Evolutionary conservation across 2,888 invertebrate genomes (phyloP).

Genomic region (Podabrus alpinus): DNA sequence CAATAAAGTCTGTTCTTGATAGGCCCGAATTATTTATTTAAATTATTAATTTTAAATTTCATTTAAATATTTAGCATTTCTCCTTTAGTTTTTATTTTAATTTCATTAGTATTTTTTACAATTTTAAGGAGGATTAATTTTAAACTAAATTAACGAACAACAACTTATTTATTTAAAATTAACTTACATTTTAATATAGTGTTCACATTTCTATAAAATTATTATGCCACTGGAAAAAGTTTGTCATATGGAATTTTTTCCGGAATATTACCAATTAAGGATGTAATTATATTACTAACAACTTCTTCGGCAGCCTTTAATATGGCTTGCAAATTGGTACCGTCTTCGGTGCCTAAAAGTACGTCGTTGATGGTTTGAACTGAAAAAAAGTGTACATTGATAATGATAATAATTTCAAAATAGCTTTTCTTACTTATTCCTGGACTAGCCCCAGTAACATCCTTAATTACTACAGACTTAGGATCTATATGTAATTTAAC

Average conservation of each 20-base stretch:
- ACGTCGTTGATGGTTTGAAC: not conserved
- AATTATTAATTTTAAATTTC: not conserved
- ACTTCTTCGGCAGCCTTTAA: not conserved
- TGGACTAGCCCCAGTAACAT: not conserved
- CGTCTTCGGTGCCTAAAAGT: not conserved
- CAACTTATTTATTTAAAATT: not conserved
- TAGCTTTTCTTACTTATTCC: not conserved
- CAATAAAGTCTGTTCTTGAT: conserved; percentile 12
- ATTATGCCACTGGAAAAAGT: not conserved
- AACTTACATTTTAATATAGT: no score
- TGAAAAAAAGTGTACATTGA: not conserved
- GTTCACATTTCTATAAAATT: not conserved
- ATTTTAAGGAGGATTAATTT: no score
- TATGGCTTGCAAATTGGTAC: not conserved
- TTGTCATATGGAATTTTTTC: not conserved
- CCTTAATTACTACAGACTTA: not conserved
- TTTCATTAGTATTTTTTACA: not conserved
- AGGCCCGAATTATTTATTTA: not conserved
- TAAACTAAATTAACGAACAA: not conserved
- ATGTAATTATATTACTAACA: not conserved
- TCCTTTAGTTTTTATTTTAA: not conserved
- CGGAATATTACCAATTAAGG: not conserved
- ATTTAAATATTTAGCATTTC: not conserved
- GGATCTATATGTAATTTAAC: not conserved
- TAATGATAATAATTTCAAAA: not conserved